Percentiles rank a stretch among this genome's conserved stretches.
Evolutionary conservation across 2,888 invertebrate species (phyloP).

Genomic region (Zhuqinia jingwanae): DNA sequence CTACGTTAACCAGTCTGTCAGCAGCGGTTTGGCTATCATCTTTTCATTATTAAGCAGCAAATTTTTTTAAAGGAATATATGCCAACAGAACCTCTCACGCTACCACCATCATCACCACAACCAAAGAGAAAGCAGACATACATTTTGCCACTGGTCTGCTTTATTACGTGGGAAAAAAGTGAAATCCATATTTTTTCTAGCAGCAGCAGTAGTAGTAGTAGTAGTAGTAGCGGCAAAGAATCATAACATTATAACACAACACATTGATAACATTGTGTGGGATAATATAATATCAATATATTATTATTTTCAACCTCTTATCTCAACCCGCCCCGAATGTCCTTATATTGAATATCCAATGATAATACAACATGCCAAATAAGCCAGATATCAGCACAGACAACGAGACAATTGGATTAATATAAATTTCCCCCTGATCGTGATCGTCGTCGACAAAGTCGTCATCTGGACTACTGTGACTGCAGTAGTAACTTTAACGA

Average conservation of each 20-base stretch:
- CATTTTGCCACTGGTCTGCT: background rate
- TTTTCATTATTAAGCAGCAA: slow-evolving; percentile 10
- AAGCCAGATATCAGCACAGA: background rate
- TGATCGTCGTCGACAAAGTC: background rate
- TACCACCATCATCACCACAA: background rate
- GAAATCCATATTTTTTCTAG: too few relatives aligned
- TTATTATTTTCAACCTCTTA: too few relatives aligned
- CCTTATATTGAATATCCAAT: background rate
- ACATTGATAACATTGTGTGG: too few relatives aligned
- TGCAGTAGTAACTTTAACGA: background rate
- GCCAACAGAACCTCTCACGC: too few relatives aligned
- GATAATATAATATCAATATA: too few relatives aligned
- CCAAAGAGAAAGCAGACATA: background rate
- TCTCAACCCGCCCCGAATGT: slow-evolving; percentile 2
- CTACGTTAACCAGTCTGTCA: background rate
- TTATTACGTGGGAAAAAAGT: too few relatives aligned
- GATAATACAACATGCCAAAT: background rate
- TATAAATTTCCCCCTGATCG: slow-evolving; percentile 11
- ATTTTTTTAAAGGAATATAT: too few relatives aligned
- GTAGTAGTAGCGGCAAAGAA: too few relatives aligned
- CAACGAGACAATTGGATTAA: slow-evolving; percentile 23
- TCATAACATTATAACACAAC: too few relatives aligned
- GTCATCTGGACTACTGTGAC: slow-evolving; percentile 30
- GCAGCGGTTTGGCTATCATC: background rate
- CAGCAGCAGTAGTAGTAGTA: too few relatives aligned